Evolutionary conservation across 1,140 invertebrate genomes (phyloP), one percentile per base, ranked within the genome.

Genomic region (Oedothorax gibbosus): DNA sequence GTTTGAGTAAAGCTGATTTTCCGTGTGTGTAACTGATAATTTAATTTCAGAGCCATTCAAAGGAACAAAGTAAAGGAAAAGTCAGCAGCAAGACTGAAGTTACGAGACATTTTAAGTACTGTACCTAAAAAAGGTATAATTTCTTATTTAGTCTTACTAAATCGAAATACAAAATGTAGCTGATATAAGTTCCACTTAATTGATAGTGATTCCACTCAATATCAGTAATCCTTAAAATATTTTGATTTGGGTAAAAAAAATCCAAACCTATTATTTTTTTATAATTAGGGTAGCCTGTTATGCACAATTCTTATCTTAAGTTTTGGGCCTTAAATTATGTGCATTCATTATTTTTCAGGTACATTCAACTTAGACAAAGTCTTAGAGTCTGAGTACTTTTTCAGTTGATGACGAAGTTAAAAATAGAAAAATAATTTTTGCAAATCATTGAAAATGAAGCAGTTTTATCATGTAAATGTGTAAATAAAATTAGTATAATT

Each of bases 351-450:
- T 69, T 49, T 90, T 76, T 95, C 93, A 88, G 95, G 95, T 8
- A 89, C 92, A 73, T 96, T 96, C 88, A 91, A 96, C 87, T 92
- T 97, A 68, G 91, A 93, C 0, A 92, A 93, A 86, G 94, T 97
- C 53, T 90, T 95, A 15, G 89, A 93, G 20, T 97, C 96, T 2
- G 91, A 93, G 18, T 97, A 96, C 88, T 97, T 97, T 73, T 89
- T 89, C 77, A 88, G 88, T 56, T 89, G 82, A 69, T 18, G 21
- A 79, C 14, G n/a, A 14, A 56, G 15, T 35, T 35, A 35, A 35
- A 35, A 35, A 35, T 35, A 35, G 35, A 35, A 35, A 35, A 35
- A 35, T 35, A 35, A 35, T 35, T 35, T 35, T 1, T 35, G 35
- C 5, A 35, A 35, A 35, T 35, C 35, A 35, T 35, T 35, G 35